These are phyloP conservation scores for Trachelus troglodyta DNA, from an alignment of 2,888 invertebrate genomes.

Conservation along the genomic window DNA sequence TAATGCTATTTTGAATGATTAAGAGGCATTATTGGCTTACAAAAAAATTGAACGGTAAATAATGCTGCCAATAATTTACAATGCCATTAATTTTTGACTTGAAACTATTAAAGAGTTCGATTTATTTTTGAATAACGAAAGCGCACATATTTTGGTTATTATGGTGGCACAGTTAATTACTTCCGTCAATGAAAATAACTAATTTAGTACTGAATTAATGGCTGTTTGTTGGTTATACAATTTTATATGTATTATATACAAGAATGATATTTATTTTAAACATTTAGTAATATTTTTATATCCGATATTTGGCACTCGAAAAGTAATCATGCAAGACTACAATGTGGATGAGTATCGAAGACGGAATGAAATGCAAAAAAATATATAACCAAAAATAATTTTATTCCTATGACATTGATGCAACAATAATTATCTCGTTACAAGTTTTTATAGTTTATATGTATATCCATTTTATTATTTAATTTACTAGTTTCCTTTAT, in stretches of 20 bases:
- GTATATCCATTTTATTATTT: constrained; percentile 33
- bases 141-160: not conserved
- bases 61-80: not conserved
- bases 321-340: not conserved
- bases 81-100: not conserved
- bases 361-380: not conserved
- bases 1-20: not conserved
- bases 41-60: not conserved
- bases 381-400: not conserved
- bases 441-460: constrained; percentile 37
- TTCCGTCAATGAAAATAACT: not conserved
- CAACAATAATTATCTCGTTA: constrained; percentile 20
- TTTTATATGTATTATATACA: constrained; percentile 7
- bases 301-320: constrained; percentile 10
- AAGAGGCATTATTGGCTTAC: not conserved
- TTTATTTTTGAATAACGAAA: not conserved
- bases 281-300: constrained; percentile 20
- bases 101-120: not conserved
- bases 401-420: not conserved
- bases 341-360: not conserved
- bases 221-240: constrained; percentile 3
- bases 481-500: constrained; percentile 34
- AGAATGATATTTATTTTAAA: constrained; percentile 16
- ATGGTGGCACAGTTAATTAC: not conserved
- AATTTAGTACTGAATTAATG: not conserved